phyloP scores from a whole-genome alignment of 2,113 vertebrate genomes.

The Muscicapa adusta region DNA sequence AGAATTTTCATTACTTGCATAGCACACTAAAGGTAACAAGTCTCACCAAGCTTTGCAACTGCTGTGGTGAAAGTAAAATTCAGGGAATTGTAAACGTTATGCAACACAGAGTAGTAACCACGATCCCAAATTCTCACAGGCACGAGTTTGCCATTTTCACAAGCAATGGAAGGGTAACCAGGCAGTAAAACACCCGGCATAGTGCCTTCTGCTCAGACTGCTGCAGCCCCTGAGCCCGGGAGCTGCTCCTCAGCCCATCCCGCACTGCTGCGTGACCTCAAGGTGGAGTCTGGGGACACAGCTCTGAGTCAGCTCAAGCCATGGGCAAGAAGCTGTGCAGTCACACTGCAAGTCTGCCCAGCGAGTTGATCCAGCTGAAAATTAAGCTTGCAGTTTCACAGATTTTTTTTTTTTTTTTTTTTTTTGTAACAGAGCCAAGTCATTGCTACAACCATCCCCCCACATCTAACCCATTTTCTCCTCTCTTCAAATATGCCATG shows the following conservation, averaged over 20 bases:
- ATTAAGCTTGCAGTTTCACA: background rate
- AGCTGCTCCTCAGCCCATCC: background rate
- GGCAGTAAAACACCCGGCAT: fast-evolving
- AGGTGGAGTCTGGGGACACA: background rate
- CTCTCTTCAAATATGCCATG: background rate
- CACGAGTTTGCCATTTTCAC: background rate
- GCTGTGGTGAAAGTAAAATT: background rate
- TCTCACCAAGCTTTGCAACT: background rate
- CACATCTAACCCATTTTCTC: background rate
- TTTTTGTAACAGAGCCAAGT: background rate
- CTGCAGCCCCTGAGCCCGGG: background rate
- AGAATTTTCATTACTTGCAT: background rate
- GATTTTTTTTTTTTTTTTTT: background rate
- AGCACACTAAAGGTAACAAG: background rate
- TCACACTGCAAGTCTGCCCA: background rate
- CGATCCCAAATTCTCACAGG: background rate
- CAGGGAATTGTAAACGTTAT: background rate
- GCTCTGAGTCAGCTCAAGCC: background rate
- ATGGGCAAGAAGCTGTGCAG: background rate
- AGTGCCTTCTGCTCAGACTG: fast-evolving
- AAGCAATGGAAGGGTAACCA: fast-evolving
- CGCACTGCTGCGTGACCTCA: background rate
- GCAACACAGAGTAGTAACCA: background rate
- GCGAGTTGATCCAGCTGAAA: background rate
- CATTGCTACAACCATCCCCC: background rate